These are phyloP conservation scores for Eilema depressum DNA, from an alignment of 2,888 invertebrate species.

Conservation along the genomic window DNA sequence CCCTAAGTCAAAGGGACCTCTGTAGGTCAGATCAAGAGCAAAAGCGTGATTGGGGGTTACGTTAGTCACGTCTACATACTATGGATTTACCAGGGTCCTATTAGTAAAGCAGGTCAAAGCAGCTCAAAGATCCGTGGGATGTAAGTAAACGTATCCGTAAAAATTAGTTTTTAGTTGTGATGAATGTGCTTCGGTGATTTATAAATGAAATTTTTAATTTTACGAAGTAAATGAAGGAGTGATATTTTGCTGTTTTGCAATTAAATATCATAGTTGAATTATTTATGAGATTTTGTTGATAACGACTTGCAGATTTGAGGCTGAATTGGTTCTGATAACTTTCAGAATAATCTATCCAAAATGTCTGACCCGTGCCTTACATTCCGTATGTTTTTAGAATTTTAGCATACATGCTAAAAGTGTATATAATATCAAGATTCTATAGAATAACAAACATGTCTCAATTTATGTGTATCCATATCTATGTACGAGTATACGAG, in stretches of 20 bases:
- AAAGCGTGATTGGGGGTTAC: background rate
- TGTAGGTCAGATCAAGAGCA: constrained; percentile 14
- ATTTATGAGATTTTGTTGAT: too few species aligned
- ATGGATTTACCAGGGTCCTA: background rate
- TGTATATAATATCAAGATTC: too few species aligned
- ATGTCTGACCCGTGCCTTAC: too few species aligned
- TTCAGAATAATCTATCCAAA: background rate
- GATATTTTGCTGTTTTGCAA: background rate
- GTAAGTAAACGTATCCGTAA: background rate
- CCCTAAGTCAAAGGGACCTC: constrained; percentile 21
- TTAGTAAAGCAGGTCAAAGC: background rate
- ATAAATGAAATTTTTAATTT: too few species aligned
- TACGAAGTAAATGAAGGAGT: background rate
- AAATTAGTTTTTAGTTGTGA: too few species aligned
- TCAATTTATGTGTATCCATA: background rate
- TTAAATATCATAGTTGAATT: background rate
- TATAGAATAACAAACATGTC: background rate
- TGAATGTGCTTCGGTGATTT: too few species aligned
- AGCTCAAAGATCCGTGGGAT: background rate
- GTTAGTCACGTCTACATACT: background rate
- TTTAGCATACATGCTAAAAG: too few species aligned
- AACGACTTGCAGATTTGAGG: background rate
- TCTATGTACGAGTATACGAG: too few species aligned
- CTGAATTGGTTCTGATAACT: background rate
- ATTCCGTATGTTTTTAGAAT: too few species aligned